These are phyloP conservation scores for Stenoptilia bipunctidactyla DNA, from an alignment of 2,888 invertebrate species.

Conservation along the genomic window DNA sequence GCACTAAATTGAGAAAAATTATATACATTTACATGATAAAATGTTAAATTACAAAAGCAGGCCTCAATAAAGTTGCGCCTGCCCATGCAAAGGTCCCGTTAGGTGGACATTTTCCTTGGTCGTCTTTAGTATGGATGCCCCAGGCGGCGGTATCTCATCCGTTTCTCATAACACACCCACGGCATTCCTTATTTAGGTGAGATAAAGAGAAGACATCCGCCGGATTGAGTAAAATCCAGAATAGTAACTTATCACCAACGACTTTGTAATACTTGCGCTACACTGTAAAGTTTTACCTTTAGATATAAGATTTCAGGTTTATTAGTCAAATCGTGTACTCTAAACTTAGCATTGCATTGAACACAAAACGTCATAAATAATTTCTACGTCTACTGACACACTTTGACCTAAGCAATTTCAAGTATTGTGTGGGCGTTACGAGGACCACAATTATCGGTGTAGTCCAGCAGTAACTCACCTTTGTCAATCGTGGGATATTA, in stretches of 20 bases:
- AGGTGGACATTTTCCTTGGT: conserved; percentile 16
- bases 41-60: too few species aligned
- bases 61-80: not conserved
- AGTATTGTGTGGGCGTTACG: conserved; percentile 30
- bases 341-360: too few species aligned
- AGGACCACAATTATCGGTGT: conserved; percentile 37
- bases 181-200: conserved; percentile 37
- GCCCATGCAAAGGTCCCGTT: not conserved
- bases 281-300: too few species aligned
- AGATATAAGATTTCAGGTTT: too few species aligned
- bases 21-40: not conserved
- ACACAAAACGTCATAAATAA: too few species aligned
- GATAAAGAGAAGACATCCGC: conserved; percentile 58
- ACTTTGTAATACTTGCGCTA: not conserved
- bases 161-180: conserved; percentile 46
- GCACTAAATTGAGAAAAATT: too few species aligned
- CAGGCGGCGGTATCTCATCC: conserved; percentile 21
- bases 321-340: too few species aligned
- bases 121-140: conserved; percentile 21
- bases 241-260: not conserved
- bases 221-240: conserved; percentile 32
- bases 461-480: conserved; percentile 40
- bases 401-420: conserved; percentile 17
- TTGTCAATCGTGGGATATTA: conserved; percentile 34
- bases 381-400: too few species aligned